Base-by-base conservation (phyloP, 2,888 invertebrate genomes). In the Lasioglossum morio region DNA sequence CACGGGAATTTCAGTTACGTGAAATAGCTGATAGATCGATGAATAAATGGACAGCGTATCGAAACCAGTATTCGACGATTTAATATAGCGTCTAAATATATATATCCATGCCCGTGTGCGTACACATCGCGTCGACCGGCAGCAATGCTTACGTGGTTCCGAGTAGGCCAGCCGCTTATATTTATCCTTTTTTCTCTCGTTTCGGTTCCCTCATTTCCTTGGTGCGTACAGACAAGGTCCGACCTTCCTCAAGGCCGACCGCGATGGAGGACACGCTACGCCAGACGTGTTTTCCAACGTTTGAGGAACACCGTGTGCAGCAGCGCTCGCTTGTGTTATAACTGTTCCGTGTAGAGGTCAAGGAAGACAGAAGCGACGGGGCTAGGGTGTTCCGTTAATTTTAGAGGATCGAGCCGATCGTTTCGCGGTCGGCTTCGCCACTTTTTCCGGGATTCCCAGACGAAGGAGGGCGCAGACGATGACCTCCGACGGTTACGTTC, bases 201-300 rank as follows among this genome's bases (percentile, higher is more conserved):
- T 75, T 60, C 72, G 34, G 60, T 77, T 69, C 63, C 76, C 72
- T 73, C 70, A 53, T 81, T 87, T 85, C 77, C 77, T 69, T 84
- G 69, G 48, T 60, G 81, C 87, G 63, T 77, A 77, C 75, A 87
- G 88, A 86, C 89, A 89, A 87, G 69, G 82, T 86, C 84, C 90
- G 90, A 91, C 93, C 92, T 93, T 92, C 88, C 81, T 69, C 90
- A 92, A 90, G 91, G 91, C 81, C 90, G 89, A 85, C 84, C 77
- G 37, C 66, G 27, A 27, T 48, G 76, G 70, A 69, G 60, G 72
- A 78, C 84, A 73, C 72, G 48, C 30, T 30, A 48, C 60, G 72
- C 69, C 79, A 79, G 78, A 84, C 84, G 87, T 81, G 85, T 92
- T 92, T 89, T 88, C 86, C 87, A 74, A 75, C 84, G 77, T 87